Conservation (phyloP, 2,113 vertebrate genomes). For the Orycteropus afer region DNA sequence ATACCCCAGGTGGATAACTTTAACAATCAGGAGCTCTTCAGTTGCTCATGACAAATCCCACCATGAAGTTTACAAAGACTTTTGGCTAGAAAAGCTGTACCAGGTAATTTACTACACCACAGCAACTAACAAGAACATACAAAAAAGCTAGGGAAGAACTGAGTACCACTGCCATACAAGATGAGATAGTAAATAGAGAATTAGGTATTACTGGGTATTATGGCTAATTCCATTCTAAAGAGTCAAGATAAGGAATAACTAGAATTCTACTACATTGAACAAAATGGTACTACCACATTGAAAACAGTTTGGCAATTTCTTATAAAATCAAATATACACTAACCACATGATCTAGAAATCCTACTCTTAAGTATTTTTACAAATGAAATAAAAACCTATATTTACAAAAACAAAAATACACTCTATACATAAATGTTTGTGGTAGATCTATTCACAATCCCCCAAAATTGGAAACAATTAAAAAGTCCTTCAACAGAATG, state of each 20-base stretch:
- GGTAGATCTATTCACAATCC: background rate
- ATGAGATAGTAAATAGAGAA: conserved; percentile 28
- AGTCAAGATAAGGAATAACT: background rate
- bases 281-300: background rate
- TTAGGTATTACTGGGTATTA: background rate
- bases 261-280: background rate
- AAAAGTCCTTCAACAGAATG: background rate
- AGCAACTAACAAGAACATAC: no score
- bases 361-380: background rate
- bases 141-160: background rate
- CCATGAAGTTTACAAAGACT: no score
- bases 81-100: no score
- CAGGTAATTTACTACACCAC: no score
- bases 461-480: background rate
- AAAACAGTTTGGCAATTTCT: background rate
- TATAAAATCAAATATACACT: background rate
- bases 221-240: background rate
- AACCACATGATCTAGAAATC: background rate
- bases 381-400: background rate
- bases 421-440: background rate
- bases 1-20: no score
- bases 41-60: no score
- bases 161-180: background rate
- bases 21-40: no score
- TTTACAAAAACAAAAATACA: background rate